Percentiles rank a stretch among this genome's conserved stretches.
Conservation (phyloP, 2,888 invertebrate genomes). For the Andrena fulva region DNA sequence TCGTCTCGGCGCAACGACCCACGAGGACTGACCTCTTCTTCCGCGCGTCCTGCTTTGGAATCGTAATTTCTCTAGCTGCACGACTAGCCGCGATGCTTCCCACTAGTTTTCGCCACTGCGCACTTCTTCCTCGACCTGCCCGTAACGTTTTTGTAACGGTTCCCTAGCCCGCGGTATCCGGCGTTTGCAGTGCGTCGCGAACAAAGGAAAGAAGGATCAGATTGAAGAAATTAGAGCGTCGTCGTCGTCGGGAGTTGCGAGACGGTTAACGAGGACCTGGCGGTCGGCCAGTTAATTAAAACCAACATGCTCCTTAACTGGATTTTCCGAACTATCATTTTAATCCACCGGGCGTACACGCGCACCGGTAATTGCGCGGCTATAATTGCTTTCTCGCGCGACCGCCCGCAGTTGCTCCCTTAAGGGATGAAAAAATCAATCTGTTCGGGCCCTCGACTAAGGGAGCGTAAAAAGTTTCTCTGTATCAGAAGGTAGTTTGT, state of each 20-base stretch:
- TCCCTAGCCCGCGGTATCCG: background rate
- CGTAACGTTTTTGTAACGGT: background rate
- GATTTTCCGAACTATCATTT: slow-evolving; percentile 55
- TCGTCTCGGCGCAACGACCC: background rate
- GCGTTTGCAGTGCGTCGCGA: background rate
- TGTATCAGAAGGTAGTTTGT: background rate
- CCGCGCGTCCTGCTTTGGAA: background rate
- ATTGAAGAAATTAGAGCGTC: slow-evolving; percentile 35
- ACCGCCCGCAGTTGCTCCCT: background rate
- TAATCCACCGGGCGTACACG: slow-evolving; percentile 44
- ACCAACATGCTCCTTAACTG: slow-evolving; percentile 73
- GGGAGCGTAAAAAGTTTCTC: background rate
- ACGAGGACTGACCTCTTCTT: background rate
- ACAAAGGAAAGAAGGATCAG: background rate
- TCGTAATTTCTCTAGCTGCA: background rate
- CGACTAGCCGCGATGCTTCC: background rate
- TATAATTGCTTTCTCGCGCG: slow-evolving; percentile 39
- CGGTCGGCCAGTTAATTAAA: slow-evolving; percentile 77
- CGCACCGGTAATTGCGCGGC: slow-evolving; percentile 51
- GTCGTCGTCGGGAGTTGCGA: slow-evolving; percentile 21
- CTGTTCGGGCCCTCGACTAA: background rate
- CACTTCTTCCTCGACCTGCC: background rate
- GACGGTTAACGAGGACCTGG: slow-evolving; percentile 72
- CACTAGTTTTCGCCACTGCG: background rate
- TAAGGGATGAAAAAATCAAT: slow-evolving; percentile 19